Base-by-base conservation (phyloP, 2,888 invertebrate species). In the Stenolophus ochropezus region DNA sequence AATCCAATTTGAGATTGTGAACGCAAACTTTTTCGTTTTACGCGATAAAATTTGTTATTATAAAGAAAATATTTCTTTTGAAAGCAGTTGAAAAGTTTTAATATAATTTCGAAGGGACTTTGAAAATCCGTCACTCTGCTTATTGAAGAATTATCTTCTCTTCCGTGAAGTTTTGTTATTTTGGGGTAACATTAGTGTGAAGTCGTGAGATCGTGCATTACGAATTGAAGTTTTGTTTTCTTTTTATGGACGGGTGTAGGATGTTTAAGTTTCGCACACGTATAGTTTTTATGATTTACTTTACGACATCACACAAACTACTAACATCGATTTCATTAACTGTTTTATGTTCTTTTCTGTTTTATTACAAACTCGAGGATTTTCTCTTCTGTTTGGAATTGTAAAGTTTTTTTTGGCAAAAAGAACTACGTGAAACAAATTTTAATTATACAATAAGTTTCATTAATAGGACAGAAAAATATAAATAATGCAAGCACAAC, bases 11-110 rank as follows among this genome's bases (percentile, higher is more conserved):
- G 49, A 25, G 69, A 78, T 2, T 23, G 20, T 49, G 47, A 78
- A 65, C 16, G 23, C 47, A 78, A 78, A 78, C 78, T 78, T 78
- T 69, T 69, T 69, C 49, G 61, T 65, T 78, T 78, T 78, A 47
- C 21, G 16, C 18, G 65, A 61, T 78, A 3, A 69, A 65, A 78
- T 78, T 65, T 65, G 69, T 78, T 77, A 77, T 77, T 77, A 77
- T 42, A 42, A 42, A 42, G 33, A 42, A 42, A 42, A 42, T 42
- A 42, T 42, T 42, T 65, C 78, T 49, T 78, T 61, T 21, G 42
- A 23, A 78, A 61, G 42, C 42, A 18, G 49, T 42, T 61, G 58
- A 23, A 61, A 78, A 78, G 58, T 56, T 78, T 77, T 77, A 77
- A 77, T 77, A 77, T 58, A 53, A 61, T 61, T 61, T 77, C 21